Evolutionary conservation across 2,888 invertebrate genomes (phyloP).

Genomic region (Leptodirus hochenwartii): DNA sequence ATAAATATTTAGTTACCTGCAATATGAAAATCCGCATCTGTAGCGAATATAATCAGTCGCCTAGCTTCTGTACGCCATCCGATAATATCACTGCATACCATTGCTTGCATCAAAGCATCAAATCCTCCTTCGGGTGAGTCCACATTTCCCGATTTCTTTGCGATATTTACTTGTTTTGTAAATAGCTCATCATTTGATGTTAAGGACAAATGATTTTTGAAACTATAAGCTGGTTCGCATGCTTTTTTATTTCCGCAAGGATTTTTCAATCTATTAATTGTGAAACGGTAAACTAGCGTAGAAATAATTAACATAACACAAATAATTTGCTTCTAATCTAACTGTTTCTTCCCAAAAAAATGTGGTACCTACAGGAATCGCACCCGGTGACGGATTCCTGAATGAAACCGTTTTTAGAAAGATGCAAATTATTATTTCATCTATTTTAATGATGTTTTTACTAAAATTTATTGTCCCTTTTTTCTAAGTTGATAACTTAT

Average conservation of each 20-base stretch:
- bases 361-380: no score
- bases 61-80: conserved; percentile 58
- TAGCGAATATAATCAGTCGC: conserved; percentile 58
- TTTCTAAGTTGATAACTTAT: no score
- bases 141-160: conserved; percentile 33
- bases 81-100: conserved; percentile 48
- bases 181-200: conserved; percentile 36
- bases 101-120: conserved; percentile 75
- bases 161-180: conserved; percentile 23
- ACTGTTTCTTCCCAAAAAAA: no score
- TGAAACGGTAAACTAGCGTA: no score
- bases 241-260: conserved; percentile 18
- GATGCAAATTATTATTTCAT: no score
- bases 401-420: no score
- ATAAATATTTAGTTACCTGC: conserved; percentile 29
- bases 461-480: no score
- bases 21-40: conserved; percentile 57
- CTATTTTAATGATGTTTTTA: no score
- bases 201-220: conserved; percentile 51
- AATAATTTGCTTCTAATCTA: no score
- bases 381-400: no score
- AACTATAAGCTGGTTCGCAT: conserved; percentile 47
- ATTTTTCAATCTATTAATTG: conserved; percentile 15
- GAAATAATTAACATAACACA: no score
- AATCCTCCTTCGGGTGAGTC: conserved; percentile 55